phyloP scores from a whole-genome alignment of 2,797 vertebrate genomes.

The Danio jaintianensis region DNA sequence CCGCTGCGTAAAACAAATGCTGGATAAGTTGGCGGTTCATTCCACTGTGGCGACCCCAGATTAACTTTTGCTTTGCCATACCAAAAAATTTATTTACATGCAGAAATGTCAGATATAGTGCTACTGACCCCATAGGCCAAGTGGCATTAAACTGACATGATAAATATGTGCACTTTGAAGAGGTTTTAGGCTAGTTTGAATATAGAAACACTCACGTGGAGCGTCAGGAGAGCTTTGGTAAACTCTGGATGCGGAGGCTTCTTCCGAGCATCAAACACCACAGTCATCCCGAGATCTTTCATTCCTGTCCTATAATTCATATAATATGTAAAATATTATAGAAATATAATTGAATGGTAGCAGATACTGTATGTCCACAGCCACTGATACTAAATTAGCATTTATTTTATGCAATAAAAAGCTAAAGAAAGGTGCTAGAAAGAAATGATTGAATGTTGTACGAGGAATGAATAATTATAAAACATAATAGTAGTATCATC shows the following conservation, averaged over 20 bases:
- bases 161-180: not conserved
- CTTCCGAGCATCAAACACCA: constrained; percentile 87
- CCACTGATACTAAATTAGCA: not conserved
- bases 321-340: not conserved
- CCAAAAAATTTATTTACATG: too few species aligned
- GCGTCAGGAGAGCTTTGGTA: constrained; percentile 79
- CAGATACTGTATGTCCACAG: not conserved
- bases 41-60: too few species aligned
- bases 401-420: not conserved
- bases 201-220: constrained; percentile 79
- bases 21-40: too few species aligned
- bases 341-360: not conserved
- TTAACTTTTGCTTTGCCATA: too few species aligned
- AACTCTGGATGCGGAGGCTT: constrained; percentile 75
- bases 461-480: too few species aligned
- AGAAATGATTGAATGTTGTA: not conserved
- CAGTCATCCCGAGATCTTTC: constrained; percentile 78
- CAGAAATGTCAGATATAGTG: too few species aligned
- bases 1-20: too few species aligned
- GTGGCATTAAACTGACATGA: too few species aligned
- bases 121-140: too few species aligned
- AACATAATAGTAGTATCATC: too few species aligned
- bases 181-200: not conserved
- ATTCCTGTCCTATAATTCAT: constrained; percentile 76
- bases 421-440: not conserved